phyloP scores from a whole-genome alignment of 1,140 invertebrate species.

The Cecropterus lyciades region DNA sequence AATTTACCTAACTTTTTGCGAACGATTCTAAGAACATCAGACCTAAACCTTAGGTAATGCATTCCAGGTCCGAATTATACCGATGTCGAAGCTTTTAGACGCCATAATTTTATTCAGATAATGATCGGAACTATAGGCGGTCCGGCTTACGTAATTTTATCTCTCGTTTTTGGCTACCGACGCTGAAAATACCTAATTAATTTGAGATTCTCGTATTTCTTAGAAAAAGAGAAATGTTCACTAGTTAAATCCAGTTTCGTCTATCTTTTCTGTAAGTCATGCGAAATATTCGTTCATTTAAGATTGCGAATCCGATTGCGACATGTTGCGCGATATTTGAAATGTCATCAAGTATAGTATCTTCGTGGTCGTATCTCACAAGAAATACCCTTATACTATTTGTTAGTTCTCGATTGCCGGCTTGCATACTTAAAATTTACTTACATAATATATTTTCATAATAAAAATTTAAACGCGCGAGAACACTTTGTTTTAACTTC shows the following conservation, averaged over 20 bases:
- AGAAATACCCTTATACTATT: too few relatives aligned
- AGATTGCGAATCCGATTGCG: background rate
- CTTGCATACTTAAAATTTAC: too few relatives aligned
- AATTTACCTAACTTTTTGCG: slow-evolving; percentile 80
- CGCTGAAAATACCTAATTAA: slow-evolving; percentile 46
- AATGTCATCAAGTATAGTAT: too few relatives aligned
- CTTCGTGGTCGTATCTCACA: too few relatives aligned
- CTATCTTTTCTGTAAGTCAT: background rate
- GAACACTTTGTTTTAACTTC: too few relatives aligned
- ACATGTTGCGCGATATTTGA: too few relatives aligned
- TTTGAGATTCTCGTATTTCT: slow-evolving; percentile 41
- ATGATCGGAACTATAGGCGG: slow-evolving; percentile 53
- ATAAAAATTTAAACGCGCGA: too few relatives aligned
- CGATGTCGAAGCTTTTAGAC: slow-evolving; percentile 69
- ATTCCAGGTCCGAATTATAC: slow-evolving; percentile 71
- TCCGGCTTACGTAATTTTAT: slow-evolving; percentile 44
- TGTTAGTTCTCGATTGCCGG: too few relatives aligned
- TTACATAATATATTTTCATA: too few relatives aligned
- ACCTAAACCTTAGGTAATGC: slow-evolving; percentile 76
- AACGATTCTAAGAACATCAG: slow-evolving; percentile 66
- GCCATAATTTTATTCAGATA: slow-evolving; percentile 75
- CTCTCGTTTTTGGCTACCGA: slow-evolving; percentile 42
- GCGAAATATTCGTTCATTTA: background rate
- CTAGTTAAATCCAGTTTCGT: background rate
- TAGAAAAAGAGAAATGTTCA: slow-evolving; percentile 35